Conservation (phyloP, 2,797 vertebrate genomes). For the Spinus olivaceus region DNA sequence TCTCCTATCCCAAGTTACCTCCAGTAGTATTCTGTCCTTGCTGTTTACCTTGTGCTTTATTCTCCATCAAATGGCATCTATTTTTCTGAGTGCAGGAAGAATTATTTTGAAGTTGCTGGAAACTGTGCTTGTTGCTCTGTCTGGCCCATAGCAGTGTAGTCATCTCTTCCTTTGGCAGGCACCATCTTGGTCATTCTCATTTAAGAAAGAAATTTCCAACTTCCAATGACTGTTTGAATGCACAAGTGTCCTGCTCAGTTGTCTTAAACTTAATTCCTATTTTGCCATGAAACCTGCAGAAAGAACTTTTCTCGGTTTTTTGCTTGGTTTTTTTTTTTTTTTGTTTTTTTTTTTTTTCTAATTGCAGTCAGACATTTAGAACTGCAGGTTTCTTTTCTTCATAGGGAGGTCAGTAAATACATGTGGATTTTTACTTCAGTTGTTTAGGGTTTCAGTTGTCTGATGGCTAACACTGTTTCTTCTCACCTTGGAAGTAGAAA, state of each 20-base stretch:
- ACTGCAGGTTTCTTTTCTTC: neutral
- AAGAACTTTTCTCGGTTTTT: neutral
- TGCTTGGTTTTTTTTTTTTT: too few species aligned
- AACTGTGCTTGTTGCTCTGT: neutral
- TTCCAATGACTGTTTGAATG: neutral
- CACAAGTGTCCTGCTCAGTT: neutral
- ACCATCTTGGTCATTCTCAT: neutral
- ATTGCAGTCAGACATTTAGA: neutral
- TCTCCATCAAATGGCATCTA: fast-evolving
- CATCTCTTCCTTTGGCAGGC: neutral
- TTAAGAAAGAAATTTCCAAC: neutral
- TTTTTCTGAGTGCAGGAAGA: neutral
- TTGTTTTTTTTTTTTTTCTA: neutral
- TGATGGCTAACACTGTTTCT: neutral
- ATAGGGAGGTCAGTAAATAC: neutral
- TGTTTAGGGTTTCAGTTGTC: neutral
- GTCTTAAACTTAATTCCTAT: neutral
- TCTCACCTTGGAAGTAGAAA: neutral
- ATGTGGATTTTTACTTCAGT: neutral
- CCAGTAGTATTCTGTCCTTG: neutral
- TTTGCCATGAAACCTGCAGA: neutral
- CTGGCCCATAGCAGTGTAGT: neutral
- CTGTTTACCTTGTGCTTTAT: neutral
- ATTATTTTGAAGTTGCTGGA: neutral
- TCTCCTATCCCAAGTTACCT: neutral